Evolutionary conservation across 1,140 invertebrate genomes (phyloP).

Genomic region (Temnothorax nylanderi): DNA sequence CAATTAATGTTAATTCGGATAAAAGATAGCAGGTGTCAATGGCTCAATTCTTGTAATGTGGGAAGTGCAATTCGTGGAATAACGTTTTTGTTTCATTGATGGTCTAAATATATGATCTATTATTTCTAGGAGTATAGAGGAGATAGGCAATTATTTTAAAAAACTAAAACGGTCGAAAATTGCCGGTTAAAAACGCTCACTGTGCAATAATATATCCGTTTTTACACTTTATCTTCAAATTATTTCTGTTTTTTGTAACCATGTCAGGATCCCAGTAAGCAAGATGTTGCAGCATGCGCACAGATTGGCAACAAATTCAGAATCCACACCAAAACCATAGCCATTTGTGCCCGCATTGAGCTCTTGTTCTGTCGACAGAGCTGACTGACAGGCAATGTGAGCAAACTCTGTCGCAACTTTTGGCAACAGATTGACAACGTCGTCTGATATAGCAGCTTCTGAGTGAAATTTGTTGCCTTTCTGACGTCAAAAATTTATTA

Average conservation of each 20-base stretch:
- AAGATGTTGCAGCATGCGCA: too few species aligned
- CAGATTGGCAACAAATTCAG: too few species aligned
- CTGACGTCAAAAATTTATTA: too few species aligned
- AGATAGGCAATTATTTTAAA: constrained; percentile 20
- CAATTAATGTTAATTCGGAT: constrained; percentile 20
- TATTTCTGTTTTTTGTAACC: constrained; percentile 2
- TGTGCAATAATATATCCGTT: constrained; percentile 73
- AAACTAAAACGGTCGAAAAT: background rate
- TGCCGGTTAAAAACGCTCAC: constrained; percentile 51
- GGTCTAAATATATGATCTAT: constrained; percentile 18
- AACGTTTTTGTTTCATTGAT: constrained; percentile 28
- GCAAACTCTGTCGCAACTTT: too few species aligned
- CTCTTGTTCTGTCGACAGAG: too few species aligned
- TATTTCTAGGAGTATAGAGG: constrained; percentile 5
- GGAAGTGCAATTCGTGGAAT: constrained; percentile 81
- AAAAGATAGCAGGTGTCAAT: background rate
- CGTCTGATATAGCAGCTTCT: too few species aligned
- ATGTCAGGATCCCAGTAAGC: background rate
- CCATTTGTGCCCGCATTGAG: too few species aligned
- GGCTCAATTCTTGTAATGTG: constrained; percentile 74
- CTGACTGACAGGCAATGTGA: too few species aligned
- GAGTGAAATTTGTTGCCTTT: too few species aligned
- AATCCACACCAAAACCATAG: too few species aligned
- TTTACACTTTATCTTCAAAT: constrained; percentile 22
- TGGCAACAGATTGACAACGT: too few species aligned